These are phyloP conservation scores for Pipistrellus kuhlii DNA, from an alignment of 2,797 vertebrate genomes.

Conservation along the genomic window DNA sequence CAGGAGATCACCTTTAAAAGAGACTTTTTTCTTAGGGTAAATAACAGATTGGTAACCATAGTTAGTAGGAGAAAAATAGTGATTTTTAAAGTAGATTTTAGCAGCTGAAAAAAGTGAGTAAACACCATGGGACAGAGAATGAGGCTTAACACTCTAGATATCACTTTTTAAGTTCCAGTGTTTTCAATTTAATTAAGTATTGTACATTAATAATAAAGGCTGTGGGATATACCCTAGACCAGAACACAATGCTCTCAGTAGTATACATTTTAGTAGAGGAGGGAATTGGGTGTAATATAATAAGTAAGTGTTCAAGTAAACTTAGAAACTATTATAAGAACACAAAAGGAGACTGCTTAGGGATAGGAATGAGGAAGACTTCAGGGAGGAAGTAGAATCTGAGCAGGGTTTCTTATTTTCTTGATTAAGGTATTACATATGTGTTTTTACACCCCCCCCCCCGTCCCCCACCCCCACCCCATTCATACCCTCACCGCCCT, in stretches of 20 bases:
- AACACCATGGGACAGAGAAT: not conserved
- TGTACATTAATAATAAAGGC: constrained; percentile 30
- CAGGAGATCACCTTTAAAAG: no score
- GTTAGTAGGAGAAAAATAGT: not conserved
- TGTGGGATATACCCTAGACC: not conserved
- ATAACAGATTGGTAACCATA: constrained; percentile 14
- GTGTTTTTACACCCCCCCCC: no score
- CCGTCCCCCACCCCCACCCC: no score
- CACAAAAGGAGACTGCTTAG: not conserved
- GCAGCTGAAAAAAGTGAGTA: constrained; percentile 37
- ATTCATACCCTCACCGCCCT: no score
- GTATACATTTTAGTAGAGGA: constrained; percentile 40
- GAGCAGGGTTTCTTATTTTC: not conserved
- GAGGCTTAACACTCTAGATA: not conserved
- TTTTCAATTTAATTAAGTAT: constrained; percentile 38
- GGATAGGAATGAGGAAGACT: not conserved
- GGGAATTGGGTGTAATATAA: constrained; percentile 3
- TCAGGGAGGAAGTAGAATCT: constrained; percentile 10
- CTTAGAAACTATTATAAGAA: constrained; percentile 17
- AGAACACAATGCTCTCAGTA: not conserved
- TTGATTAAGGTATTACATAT: no score
- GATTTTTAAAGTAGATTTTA: constrained; percentile 46
- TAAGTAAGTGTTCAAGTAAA: not conserved
- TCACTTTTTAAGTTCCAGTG: constrained; percentile 42
- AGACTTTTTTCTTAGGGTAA: constrained; percentile 23